phyloP scores from a whole-genome alignment of 2,113 vertebrate species.

The Antigone vipio region DNA sequence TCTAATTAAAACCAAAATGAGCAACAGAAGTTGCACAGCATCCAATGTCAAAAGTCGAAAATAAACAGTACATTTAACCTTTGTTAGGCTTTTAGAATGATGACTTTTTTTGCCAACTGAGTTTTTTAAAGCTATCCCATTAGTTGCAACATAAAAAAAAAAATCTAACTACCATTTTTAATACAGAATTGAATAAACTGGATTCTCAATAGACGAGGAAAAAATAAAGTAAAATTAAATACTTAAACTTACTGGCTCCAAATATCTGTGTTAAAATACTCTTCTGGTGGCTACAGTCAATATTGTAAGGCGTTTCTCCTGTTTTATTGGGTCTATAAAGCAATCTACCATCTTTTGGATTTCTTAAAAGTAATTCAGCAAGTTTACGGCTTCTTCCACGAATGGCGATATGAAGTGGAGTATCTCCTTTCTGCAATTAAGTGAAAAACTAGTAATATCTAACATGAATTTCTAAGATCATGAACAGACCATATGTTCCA shows the following conservation, averaged over 20 bases:
- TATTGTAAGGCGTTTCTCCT: slow-evolving; percentile 97
- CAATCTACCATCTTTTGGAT: slow-evolving; percentile 95
- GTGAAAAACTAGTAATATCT: background rate
- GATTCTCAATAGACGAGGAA: background rate
- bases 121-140: background rate
- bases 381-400: slow-evolving; percentile 94
- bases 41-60: background rate
- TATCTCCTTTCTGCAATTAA: slow-evolving; percentile 90
- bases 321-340: slow-evolving; percentile 97
- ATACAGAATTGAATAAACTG: background rate
- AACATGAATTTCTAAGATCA: background rate
- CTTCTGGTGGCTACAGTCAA: slow-evolving; percentile 98
- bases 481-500: background rate
- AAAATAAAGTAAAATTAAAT: background rate
- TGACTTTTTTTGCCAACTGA: accelerated
- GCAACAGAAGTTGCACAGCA: background rate
- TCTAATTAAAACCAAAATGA: background rate
- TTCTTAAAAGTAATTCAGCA: slow-evolving; percentile 92
- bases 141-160: background rate
- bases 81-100: background rate
- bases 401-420: slow-evolving; percentile 95
- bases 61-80: background rate
- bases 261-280: slow-evolving; percentile 99
- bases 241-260: slow-evolving; percentile 87
- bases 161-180: background rate